Conservation (phyloP, 2,888 invertebrate genomes). For the Ormia ochracea region DNA sequence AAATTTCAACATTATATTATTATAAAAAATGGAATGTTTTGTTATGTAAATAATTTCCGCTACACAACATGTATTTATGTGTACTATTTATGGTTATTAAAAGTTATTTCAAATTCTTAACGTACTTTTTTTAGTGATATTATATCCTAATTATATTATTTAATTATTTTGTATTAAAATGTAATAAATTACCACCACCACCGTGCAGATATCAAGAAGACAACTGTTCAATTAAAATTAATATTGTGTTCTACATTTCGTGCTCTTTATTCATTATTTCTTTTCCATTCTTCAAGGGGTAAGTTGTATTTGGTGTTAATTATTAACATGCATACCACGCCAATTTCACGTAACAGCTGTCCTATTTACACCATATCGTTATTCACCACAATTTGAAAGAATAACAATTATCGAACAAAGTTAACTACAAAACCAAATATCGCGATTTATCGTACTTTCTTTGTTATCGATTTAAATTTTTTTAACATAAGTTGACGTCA, state of each 20-base stretch:
- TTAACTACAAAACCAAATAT: no score
- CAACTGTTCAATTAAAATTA: constrained; percentile 38
- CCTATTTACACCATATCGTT: neutral
- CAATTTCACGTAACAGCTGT: constrained; percentile 43
- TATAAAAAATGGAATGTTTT: neutral
- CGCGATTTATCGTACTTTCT: no score
- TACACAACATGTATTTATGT: neutral
- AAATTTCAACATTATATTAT: neutral
- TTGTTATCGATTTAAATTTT: no score
- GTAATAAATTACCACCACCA: constrained; percentile 22
- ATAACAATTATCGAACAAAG: neutral
- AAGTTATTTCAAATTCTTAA: constrained; percentile 12
- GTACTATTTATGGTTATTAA: neutral
- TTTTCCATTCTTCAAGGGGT: constrained; percentile 21
- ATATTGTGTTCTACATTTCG: constrained; percentile 14
- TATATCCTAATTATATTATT: constrained; percentile 23
- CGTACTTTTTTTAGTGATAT: constrained; percentile 44
- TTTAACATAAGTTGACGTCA: no score
- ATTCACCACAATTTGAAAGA: neutral
- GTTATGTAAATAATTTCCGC: neutral
- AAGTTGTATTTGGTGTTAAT: constrained; percentile 12
- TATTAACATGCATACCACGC: constrained; percentile 24
- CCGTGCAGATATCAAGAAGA: constrained; percentile 34
- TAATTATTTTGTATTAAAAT: constrained; percentile 28
- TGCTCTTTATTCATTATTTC: constrained; percentile 9